These are phyloP conservation scores for Drosophila takahashii DNA, from an alignment of 1,140 invertebrate genomes.

Conservation along the genomic window DNA sequence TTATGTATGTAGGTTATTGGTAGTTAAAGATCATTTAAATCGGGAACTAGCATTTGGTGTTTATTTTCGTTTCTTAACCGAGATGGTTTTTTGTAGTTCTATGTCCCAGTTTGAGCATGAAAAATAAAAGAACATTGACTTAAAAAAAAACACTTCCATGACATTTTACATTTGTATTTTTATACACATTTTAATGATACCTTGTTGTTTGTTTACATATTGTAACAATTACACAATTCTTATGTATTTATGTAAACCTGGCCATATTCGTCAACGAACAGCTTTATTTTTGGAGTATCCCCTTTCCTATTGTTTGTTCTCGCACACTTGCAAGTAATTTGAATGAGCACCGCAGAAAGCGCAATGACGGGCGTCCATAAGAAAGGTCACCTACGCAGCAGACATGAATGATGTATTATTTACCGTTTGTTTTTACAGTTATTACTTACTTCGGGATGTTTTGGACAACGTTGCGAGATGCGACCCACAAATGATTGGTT, in stretches of 20 bases:
- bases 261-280: slow-evolving; percentile 30
- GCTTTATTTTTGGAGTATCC: not conserved
- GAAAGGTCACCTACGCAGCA: slow-evolving; percentile 31
- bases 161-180: not conserved
- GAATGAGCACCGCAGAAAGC: slow-evolving; percentile 54
- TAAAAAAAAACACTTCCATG: no score
- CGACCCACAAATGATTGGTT: slow-evolving; percentile 50
- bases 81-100: no score
- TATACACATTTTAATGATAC: not conserved
- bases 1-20: no score
- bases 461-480: slow-evolving; percentile 38
- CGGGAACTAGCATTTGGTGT: no score
- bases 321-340: slow-evolving; percentile 22
- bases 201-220: not conserved
- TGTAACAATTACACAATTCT: not conserved
- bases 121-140: no score
- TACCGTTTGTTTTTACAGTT: not conserved
- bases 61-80: no score
- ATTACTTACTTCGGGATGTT: slow-evolving; percentile 51
- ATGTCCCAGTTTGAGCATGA: no score
- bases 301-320: not conserved
- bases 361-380: slow-evolving; percentile 62
- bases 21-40: no score
- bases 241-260: slow-evolving; percentile 4
- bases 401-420: not conserved